Conservation (phyloP, 1,140 invertebrate genomes). For the Formica exsecta region DNA sequence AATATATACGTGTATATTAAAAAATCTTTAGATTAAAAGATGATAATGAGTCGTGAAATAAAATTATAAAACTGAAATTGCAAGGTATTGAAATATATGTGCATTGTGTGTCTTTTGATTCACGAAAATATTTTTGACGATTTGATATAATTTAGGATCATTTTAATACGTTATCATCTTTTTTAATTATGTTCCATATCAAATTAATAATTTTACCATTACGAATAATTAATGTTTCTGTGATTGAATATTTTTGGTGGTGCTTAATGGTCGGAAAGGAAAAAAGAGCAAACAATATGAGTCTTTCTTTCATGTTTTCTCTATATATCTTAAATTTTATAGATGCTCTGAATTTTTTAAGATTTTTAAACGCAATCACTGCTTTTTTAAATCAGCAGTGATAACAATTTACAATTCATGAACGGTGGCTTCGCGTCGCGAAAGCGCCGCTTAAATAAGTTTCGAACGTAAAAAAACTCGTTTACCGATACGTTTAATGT, state of each 20-base stretch:
- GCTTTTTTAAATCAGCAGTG: background rate
- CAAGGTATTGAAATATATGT: too few species aligned
- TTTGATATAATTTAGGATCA: background rate
- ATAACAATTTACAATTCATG: slow-evolving; percentile 3
- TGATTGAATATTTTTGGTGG: background rate
- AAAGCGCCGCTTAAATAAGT: slow-evolving; percentile 18
- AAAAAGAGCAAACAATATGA: background rate
- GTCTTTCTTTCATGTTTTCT: background rate
- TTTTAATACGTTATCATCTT: background rate
- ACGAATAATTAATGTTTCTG: background rate
- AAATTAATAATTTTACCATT: background rate
- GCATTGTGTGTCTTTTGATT: too few species aligned
- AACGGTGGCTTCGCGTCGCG: background rate
- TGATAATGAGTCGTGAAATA: too few species aligned
- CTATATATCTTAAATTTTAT: background rate
- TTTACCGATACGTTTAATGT: slow-evolving; percentile 22
- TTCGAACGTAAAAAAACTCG: slow-evolving; percentile 21
- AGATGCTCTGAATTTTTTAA: background rate
- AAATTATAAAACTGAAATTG: background rate
- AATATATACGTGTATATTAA: background rate
- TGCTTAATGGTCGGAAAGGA: background rate
- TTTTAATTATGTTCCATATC: background rate
- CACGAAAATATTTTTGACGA: background rate
- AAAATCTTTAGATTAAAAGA: background rate
- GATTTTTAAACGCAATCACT: background rate